Conservation (phyloP, 2,888 invertebrate genomes). For the Seladonia tumulorum region DNA sequence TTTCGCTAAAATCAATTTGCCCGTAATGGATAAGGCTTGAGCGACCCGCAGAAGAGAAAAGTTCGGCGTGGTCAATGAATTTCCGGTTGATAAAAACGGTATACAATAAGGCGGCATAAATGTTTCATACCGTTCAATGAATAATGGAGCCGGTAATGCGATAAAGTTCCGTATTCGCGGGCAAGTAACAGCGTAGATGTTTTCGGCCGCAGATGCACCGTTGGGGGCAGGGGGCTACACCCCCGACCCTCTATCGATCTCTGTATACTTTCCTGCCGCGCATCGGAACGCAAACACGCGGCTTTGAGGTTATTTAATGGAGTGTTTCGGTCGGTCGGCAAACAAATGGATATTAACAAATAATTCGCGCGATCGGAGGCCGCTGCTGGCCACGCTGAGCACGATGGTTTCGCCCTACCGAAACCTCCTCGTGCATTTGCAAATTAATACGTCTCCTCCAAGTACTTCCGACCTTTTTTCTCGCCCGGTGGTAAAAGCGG, state of each 20-base stretch:
- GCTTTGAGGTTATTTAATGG: constrained; percentile 64
- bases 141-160: constrained; percentile 17
- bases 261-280: constrained; percentile 44
- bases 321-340: constrained; percentile 49
- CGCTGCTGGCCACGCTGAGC: too few relatives aligned
- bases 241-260: constrained; percentile 33
- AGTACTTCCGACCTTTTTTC: neutral
- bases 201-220: constrained; percentile 40
- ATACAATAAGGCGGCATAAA: constrained; percentile 1
- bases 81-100: neutral
- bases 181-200: constrained; percentile 23
- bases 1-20: neutral
- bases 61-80: neutral
- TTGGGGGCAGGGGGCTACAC: constrained; percentile 12
- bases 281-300: constrained; percentile 52
- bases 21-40: neutral
- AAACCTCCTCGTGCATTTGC: constrained; percentile 13
- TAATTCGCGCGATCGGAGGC: constrained; percentile 48
- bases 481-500: neutral
- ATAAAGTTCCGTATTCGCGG: neutral
- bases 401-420: neutral
- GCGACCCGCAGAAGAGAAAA: neutral
- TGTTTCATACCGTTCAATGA: neutral
- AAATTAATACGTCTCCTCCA: constrained; percentile 5
- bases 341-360: constrained; percentile 66